These are phyloP conservation scores for Drosophila sucinea DNA, from an alignment of 1,140 invertebrate species.

Conservation along the genomic window DNA sequence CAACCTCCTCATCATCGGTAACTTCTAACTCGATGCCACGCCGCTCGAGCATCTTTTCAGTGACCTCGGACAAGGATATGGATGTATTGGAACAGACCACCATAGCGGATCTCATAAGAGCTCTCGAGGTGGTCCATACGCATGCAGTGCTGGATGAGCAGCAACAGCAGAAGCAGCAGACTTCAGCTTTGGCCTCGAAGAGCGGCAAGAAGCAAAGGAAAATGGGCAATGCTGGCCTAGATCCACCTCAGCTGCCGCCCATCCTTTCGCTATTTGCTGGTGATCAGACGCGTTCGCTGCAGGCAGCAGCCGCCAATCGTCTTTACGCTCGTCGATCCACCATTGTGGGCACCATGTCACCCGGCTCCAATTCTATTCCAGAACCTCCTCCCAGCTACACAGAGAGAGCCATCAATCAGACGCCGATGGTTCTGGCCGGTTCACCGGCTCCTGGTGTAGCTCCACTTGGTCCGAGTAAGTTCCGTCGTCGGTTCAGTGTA, in stretches of 20 bases:
- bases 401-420: conserved; percentile 31
- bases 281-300: conserved; percentile 59
- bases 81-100: conserved; percentile 90
- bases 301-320: conserved; percentile 68
- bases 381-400: conserved; percentile 77
- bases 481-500: conserved; percentile 78
- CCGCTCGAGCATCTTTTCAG: conserved; percentile 85
- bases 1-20: conserved; percentile 36
- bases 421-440: conserved; percentile 1
- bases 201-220: conserved; percentile 83
- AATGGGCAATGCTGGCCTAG: conserved; percentile 84
- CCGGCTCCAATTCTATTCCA: conserved; percentile 16
- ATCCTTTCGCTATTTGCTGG: conserved; percentile 72
- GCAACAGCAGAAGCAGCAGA: conserved; percentile 41
- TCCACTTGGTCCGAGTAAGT: conserved; percentile 52
- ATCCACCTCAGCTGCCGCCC: conserved; percentile 77
- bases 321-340: conserved; percentile 75
- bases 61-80: conserved; percentile 84
- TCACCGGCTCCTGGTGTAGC: background rate
- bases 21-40: conserved; percentile 53
- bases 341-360: conserved; percentile 75
- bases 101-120: conserved; percentile 89
- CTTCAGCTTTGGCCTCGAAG: background rate
- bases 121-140: conserved; percentile 86
- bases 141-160: conserved; percentile 76